These are phyloP conservation scores for Trachymyrmex septentrionalis DNA, from an alignment of 1,140 invertebrate species.

Conservation along the genomic window DNA sequence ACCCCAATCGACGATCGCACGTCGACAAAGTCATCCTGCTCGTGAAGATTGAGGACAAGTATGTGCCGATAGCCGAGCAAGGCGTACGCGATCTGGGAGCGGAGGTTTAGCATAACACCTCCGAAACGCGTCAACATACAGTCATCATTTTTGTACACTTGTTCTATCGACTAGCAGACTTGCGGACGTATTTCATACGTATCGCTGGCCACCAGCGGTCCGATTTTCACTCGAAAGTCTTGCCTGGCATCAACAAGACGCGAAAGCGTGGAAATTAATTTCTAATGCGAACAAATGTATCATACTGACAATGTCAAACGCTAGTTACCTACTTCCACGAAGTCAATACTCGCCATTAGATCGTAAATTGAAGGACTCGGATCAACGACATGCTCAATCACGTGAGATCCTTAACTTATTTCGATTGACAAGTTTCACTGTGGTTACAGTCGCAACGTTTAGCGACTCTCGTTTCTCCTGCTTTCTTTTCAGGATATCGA, in stretches of 20 bases:
- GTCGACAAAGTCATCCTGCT: constrained; percentile 96
- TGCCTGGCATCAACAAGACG: background rate
- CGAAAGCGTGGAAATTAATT: constrained; percentile 54
- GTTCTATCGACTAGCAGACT: constrained; percentile 21
- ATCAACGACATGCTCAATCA: constrained; percentile 29
- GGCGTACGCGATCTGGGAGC: constrained; percentile 93
- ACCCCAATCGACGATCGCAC: constrained; percentile 94
- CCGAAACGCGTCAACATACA: constrained; percentile 29
- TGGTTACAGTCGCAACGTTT: background rate
- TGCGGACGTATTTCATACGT: background rate
- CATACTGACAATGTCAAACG: constrained; percentile 58
- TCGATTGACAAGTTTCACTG: background rate
- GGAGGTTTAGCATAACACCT: constrained; percentile 87
- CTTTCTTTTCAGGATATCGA: background rate
- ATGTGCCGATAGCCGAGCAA: constrained; percentile 96
- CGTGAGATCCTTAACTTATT: constrained; percentile 20
- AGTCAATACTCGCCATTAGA: constrained; percentile 60
- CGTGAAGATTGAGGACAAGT: constrained; percentile 97
- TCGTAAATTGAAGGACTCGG: constrained; percentile 11
- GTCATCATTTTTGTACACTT: constrained; percentile 54
- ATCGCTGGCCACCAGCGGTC: too few species aligned
- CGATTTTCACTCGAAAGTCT: background rate
- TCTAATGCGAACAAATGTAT: constrained; percentile 62
- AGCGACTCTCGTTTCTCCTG: background rate
- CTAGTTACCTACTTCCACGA: constrained; percentile 71